These are phyloP conservation scores for Megaceryle maxima DNA, from an alignment of 2,113 vertebrate species.

Conservation along the genomic window DNA sequence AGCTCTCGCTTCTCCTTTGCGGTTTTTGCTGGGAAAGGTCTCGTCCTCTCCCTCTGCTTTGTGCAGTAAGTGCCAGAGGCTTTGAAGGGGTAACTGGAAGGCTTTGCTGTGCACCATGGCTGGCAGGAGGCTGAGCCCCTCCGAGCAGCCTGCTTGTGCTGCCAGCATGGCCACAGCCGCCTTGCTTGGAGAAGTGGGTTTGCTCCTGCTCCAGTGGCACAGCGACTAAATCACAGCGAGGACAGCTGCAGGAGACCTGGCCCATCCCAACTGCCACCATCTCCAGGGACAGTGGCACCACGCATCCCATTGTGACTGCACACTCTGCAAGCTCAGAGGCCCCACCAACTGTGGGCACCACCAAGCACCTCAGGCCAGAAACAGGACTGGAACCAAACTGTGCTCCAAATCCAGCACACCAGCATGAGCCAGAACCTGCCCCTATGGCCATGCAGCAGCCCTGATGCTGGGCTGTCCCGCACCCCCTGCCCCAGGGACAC, in stretches of 20 bases:
- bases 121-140: not conserved
- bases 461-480: not conserved
- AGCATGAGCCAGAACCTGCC: not conserved
- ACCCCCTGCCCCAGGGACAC: accelerated
- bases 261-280: not conserved
- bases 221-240: not conserved
- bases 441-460: accelerated
- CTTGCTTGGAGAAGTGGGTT: accelerated
- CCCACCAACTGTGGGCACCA: accelerated
- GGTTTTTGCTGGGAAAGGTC: not conserved
- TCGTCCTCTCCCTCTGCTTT: not conserved
- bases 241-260: not conserved
- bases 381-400: not conserved
- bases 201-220: not conserved
- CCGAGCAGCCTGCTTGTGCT: not conserved
- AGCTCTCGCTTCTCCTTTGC: not conserved
- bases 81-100: slow-evolving; percentile 31
- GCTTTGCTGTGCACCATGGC: not conserved
- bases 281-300: not conserved
- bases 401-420: not conserved
- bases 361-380: not conserved
- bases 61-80: not conserved
- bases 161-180: not conserved
- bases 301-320: accelerated
- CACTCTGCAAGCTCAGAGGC: accelerated